Evolutionary conservation across 2,113 vertebrate genomes (phyloP), one percentile per base, ranked within the genome.

Genomic region (Meles meles): DNA sequence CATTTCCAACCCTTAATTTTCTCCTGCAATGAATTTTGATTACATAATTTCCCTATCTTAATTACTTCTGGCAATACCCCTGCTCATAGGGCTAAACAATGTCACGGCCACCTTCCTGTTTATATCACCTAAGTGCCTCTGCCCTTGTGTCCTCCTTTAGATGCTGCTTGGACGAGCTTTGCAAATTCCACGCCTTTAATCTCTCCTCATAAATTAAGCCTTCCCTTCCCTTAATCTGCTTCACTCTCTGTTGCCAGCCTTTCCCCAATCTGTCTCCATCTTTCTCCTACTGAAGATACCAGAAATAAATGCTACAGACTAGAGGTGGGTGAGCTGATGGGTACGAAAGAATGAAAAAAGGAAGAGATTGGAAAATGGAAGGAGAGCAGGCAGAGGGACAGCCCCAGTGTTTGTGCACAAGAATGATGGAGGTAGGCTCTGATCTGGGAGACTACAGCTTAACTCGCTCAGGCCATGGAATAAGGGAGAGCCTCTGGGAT

Each of bases 201-300:
- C 39, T 97, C 90, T 72, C 55, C 17, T 93, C 96, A 88, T 94
- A 95, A 96, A 96, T 90, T 95, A 97, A 86, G 37, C 39, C 80
- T 89, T 88, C 80, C 80, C 71, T 87, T 96, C 52, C 92, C 80
- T 93, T 97, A 96, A 96, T 95, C 95, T 85, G 72, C 72, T 88
- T 77, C 88, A 47, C n/a, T 96, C 94, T 29, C 61, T 27, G 34
- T 47, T 69, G 88, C 96, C 97, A 98, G 94, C 52, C 85, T 85
- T 52, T 79, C 84, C 90, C 86, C 96, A 97, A 97, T 97, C 96
- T 97, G 96, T 96, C 90, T 95, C 87, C 95, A 96, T 93, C 87
- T 94, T 97, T 90, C 95, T 98, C 88, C 93, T 95, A 76, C 93
- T 88, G 84, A 90, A 83, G 77, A 21, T 79, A 96, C 96, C 96